Base-by-base conservation (phyloP, 2,888 invertebrate genomes). In the Callyntrura sp. region DNA sequence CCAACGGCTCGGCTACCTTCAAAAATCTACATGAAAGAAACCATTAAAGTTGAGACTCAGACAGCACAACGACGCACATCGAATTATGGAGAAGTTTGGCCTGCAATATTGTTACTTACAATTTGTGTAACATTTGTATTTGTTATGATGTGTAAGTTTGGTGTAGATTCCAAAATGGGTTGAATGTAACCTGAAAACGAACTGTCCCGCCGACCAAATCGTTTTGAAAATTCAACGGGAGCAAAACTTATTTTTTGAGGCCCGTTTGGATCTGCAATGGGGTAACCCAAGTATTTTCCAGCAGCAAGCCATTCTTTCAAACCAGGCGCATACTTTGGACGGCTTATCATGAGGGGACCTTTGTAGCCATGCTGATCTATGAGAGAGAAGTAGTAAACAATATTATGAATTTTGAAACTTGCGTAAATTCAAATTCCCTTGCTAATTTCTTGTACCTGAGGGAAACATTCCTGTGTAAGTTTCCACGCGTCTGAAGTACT, bases 161-260 rank as follows among this genome's bases (percentile, higher is more conserved):
- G 0, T 35, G 90, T 68, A 11, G 43, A 12, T 6, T 76, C 25
- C n/a, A 81, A 48, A 35, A 86, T 43, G 0, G 90, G 90, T 28
- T 88, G 68, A 0, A 92, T n/a, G 43, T 85, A 91, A 0, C 12
- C 62, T 6, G 43, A 23, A 45, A 23, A 62, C 0, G 57, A 43
- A 14, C 60, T 82, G 23, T 23, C 45, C 4, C 82, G 1, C 14
- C 55, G 23, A 2, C 78, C 78, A 55, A 3, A 9, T n/a, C 9
- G 14, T n/a, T 78, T 78, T n/a, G 23, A 51, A 25, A 25, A 78
- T n/a, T 78, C 78, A 25, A 78, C 17, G 0, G 51, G 51, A n/a
- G 78, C 51, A 55, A 78, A 78, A 17, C 1, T 93, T 94, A 55
- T 93, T 93, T 0, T 23, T 11, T 82, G 48, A 4, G 82, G 82